Conservation (phyloP, 2,113 vertebrate genomes). For the Hydrolagus affinis region DNA sequence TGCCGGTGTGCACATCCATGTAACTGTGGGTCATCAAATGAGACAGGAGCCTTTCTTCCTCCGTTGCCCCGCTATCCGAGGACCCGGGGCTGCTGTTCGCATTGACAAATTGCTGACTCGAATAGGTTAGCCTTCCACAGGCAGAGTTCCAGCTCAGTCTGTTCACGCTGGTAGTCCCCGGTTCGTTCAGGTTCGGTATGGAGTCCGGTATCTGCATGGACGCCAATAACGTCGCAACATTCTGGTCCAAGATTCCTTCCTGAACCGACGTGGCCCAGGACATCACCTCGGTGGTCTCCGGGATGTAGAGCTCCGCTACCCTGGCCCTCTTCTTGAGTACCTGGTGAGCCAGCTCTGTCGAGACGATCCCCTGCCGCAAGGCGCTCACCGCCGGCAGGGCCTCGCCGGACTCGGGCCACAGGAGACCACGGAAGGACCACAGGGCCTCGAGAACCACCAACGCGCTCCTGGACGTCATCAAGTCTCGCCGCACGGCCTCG, state of each 20-base stretch:
- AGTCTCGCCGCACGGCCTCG: constrained; percentile 61
- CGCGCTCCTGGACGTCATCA: constrained; percentile 65
- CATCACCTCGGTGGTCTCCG: constrained; percentile 62
- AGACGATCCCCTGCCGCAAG: constrained; percentile 71
- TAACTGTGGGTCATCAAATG: constrained; percentile 82
- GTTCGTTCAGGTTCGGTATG: constrained; percentile 52
- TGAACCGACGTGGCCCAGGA: constrained; percentile 60
- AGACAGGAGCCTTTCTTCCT: constrained; percentile 57
- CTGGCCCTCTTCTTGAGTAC: constrained; percentile 62
- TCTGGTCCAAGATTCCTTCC: constrained; percentile 51
- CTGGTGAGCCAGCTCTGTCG: constrained; percentile 59
- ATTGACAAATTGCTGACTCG: neutral
- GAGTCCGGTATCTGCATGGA: constrained; percentile 65
- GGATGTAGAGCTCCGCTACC: constrained; percentile 66
- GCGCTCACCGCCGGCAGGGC: constrained; percentile 63
- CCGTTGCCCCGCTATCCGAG: constrained; percentile 25
- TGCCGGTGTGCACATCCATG: constrained; percentile 67
- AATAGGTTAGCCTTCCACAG: neutral
- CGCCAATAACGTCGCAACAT: constrained; percentile 52
- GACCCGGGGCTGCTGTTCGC: constrained; percentile 24
- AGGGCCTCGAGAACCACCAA: constrained; percentile 76
- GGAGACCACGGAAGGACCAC: constrained; percentile 65
- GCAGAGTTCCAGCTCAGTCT: constrained; percentile 42
- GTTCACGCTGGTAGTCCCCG: constrained; percentile 46
- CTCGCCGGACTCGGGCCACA: constrained; percentile 84